Base-by-base conservation (phyloP, 2,797 vertebrate genomes). In the Sphenopsis melanotis region DNA sequence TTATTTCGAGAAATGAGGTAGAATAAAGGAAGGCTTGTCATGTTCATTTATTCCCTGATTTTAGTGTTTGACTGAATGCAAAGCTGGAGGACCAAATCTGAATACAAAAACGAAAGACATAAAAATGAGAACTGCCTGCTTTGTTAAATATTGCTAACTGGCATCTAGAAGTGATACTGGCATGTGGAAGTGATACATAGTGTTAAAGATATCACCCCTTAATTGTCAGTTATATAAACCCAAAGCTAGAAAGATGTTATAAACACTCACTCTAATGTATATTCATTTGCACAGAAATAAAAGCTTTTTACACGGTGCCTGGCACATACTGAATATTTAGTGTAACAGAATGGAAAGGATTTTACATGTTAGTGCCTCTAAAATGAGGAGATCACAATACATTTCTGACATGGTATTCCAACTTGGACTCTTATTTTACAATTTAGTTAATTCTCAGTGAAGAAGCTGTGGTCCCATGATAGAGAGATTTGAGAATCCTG, bases 91-190 rank as follows among this genome's bases (percentile, higher is more conserved):
- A 60, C 27, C 14, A 55, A 71, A 85, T 71, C 2, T 71, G 44
- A 89, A 68, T 52, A 29, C 2, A 26, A 76, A 87, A 70, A 50
- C 55, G 76, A 75, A 61, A 69, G 6, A 47, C 10, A 15, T 47
- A 59, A 65, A 86, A 83, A 56, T 36, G 32, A 70, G 36, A 83
- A 46, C 12, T 64, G 9, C 12, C 17, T 69, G 30, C 41, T 90
- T 68, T 89, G 57, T 83, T 85, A 91, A 85, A 80, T 92, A 66
- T 79, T 93, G 42, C 41, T 95, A 65, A 49, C 75, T 75, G 76
- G 46, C 49, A 75, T 46, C 41, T 87, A 47, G 52, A 87, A 87
- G 36, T 64, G 57, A 87, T 87, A 53, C 70, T 79, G 71, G 66
- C 69, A 79, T 50, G 37, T 86, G 39, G 55, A 91, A 87, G 34